Percentiles rank a stretch among this genome's conserved stretches.
Conservation (phyloP, 2,113 vertebrate genomes). For the Psittacara wagleri region DNA sequence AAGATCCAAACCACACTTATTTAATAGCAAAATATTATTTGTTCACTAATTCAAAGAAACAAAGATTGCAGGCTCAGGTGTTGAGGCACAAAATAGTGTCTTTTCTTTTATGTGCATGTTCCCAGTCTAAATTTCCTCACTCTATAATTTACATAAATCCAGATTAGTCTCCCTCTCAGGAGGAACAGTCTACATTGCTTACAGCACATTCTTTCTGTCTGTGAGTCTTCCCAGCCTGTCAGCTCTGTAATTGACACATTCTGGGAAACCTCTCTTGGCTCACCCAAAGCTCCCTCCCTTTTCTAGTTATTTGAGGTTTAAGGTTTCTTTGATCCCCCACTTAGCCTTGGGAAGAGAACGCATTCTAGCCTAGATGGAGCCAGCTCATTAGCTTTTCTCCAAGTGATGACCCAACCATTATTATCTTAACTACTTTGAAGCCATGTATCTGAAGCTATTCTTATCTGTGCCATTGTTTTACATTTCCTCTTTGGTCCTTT, state of each 20-base stretch:
- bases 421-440: conserved; percentile 30
- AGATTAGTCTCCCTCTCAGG: not conserved
- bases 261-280: conserved; percentile 45
- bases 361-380: not conserved
- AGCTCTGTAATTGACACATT: conserved; percentile 6
- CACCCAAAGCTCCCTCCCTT: not conserved
- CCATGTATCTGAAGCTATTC: not conserved
- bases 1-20: not conserved
- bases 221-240: conserved; percentile 35
- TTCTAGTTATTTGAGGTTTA: conserved; percentile 14
- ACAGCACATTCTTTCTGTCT: not conserved
- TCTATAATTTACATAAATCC: not conserved
- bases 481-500: conserved; percentile 26
- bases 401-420: not conserved
- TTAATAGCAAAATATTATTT: not conserved
- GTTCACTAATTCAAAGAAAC: not conserved
- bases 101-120: not conserved
- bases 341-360: not conserved
- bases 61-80: not conserved
- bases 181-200: not conserved
- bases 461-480: conserved; percentile 37
- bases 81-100: not conserved
- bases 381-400: conserved; percentile 13
- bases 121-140: not conserved
- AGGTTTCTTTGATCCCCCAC: conserved; percentile 28